Evolutionary conservation across 2,888 invertebrate genomes (phyloP), one percentile per base, ranked within the genome.

Genomic region (Synergus japonicus): DNA sequence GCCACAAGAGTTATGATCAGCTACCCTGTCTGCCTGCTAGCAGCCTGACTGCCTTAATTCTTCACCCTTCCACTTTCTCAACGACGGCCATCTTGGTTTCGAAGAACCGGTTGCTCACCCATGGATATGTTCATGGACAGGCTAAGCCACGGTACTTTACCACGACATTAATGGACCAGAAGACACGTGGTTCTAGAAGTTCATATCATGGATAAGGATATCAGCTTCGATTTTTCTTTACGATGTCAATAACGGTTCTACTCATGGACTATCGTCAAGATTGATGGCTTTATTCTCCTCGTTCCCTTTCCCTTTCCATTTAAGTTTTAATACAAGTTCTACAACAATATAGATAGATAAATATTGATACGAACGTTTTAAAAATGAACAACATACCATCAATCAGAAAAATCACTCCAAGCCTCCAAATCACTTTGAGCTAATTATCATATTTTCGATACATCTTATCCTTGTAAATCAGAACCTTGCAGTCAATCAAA

Each of bases 1-100:
- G 85, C 87, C 87, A 87, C 86, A 87, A 89, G 90, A 90, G 88
- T 90, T 90, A 90, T 89, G 89, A 90, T 89, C 87, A 86, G 89
- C 90, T 88, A 89, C 89, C 89, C 90, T 88, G 89, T 79, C 85
- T 86, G 88, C 83, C 83, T 81, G 84, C 83, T 64, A 18, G 63
- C 60, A 77, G 44, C 29, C 64, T 43, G 65, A 64, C 65, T 54
- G 78, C 78, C 78, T 43, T 77, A 37, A 49, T 77, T 78, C 76
- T 65, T 73, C 49, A 29, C 73, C 73, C 65, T 76, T 76, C 79
- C 58, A 76, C 63, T 46, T 76, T 64, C 78, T 13, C 76, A 22
- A 41, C 58, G 79, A 22, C 76, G 67, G 79, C 79, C 79, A 79
- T 79, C 49, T 79, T 79, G 67, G 22, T 60, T 41, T 15, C 67